phyloP scores from a whole-genome alignment of 2,113 vertebrate genomes.

The Melanerpes formicivorus region DNA sequence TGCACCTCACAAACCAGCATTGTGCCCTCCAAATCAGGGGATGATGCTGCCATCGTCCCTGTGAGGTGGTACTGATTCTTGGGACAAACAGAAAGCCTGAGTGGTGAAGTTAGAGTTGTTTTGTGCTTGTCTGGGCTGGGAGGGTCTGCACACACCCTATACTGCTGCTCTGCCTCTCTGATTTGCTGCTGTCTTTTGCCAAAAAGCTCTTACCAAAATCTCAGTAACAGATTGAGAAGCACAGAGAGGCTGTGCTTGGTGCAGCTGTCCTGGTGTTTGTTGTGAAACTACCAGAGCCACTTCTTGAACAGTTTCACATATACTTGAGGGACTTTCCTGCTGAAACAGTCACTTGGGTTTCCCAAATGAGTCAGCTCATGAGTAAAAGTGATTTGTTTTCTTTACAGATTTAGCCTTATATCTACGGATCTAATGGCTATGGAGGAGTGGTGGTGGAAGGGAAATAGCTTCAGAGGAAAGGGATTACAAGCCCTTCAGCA shows the following conservation, averaged over 20 bases:
- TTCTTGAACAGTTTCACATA: not conserved
- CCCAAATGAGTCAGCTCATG: not conserved
- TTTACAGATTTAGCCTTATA: not conserved
- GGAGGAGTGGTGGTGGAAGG: not conserved
- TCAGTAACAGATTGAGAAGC: not conserved
- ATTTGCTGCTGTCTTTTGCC: not conserved
- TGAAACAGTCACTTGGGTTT: not conserved
- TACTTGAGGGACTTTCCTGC: not conserved
- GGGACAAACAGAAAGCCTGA: not conserved
- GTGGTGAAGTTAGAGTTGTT: too few relatives aligned
- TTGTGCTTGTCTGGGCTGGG: not conserved
- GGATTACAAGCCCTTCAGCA: not conserved
- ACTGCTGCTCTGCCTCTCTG: not conserved
- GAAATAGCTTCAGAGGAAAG: not conserved
- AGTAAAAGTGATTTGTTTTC: not conserved
- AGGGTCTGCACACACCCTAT: not conserved
- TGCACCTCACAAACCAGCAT: fast-evolving
- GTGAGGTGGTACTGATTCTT: fast-evolving
- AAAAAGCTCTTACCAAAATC: not conserved
- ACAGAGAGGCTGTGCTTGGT: not conserved
- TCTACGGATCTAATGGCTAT: not conserved
- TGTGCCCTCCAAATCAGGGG: fast-evolving
- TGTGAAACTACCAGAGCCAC: not conserved
- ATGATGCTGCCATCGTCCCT: not conserved
- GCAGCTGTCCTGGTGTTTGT: fast-evolving